Conservation (phyloP, 2,888 invertebrate genomes). For the Drosophila nigricruria region DNA sequence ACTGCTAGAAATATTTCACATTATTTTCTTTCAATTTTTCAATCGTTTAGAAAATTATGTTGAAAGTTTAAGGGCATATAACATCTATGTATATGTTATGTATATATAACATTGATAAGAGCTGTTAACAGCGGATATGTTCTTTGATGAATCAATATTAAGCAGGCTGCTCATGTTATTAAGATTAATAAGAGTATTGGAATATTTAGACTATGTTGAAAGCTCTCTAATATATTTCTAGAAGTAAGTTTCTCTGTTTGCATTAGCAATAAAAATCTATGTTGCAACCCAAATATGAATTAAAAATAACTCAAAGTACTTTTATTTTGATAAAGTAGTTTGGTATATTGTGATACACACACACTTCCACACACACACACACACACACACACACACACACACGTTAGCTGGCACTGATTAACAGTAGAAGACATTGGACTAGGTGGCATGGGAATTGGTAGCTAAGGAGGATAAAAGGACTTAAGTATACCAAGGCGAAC, state of each 20-base stretch:
- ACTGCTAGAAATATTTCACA: neutral
- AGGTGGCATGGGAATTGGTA: slow-evolving; percentile 30
- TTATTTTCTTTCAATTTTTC: neutral
- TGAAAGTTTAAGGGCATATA: neutral
- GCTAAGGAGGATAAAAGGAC: slow-evolving; percentile 55
- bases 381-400: slow-evolving; percentile 6
- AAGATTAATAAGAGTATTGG: no score
- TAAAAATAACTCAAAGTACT: neutral
- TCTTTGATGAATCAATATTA: no score
- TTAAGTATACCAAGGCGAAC: slow-evolving; percentile 74
- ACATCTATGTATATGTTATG: neutral
- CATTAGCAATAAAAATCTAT: no score
- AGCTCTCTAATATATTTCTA: no score
- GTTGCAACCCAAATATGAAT: neutral
- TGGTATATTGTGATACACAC: neutral
- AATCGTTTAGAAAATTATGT: slow-evolving; percentile 10
- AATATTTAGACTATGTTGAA: no score
- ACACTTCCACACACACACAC: slow-evolving; percentile 15
- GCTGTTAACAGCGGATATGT: no score
- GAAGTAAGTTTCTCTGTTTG: no score
- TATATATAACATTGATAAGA: no score
- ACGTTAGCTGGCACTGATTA: slow-evolving; percentile 14
- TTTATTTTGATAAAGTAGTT: neutral
- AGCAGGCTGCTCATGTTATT: no score
- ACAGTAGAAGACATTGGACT: neutral